phyloP scores from a whole-genome alignment of 1,140 invertebrate species.

The Trigoniulus corallinus region DNA sequence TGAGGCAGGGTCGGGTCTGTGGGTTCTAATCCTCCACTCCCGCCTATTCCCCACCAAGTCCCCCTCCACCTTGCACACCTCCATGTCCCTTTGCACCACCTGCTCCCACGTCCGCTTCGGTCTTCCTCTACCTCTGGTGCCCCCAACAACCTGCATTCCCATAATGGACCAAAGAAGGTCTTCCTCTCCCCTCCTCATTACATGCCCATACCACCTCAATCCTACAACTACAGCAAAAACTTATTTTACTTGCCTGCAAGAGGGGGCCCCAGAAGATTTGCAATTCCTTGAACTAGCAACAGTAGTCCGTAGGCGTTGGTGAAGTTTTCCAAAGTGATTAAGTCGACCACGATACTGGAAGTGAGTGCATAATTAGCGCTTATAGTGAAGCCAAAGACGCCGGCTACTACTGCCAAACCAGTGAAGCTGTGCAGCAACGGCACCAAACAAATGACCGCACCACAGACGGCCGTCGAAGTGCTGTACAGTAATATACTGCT shows the following conservation, averaged over 20 bases:
- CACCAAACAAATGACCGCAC: constrained; percentile 46
- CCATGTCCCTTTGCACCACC: no score
- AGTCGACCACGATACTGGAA: constrained; percentile 66
- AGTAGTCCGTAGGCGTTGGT: constrained; percentile 78
- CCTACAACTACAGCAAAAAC: neutral
- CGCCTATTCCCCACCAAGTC: no score
- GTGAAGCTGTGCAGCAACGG: constrained; percentile 48
- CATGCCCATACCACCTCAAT: no score
- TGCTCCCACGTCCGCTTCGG: no score
- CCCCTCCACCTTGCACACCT: no score
- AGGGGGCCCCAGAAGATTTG: constrained; percentile 71
- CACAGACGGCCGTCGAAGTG: constrained; percentile 57
- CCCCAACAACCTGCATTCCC: no score
- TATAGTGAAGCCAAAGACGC: constrained; percentile 62
- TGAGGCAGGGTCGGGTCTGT: no score
- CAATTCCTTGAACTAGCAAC: constrained; percentile 69
- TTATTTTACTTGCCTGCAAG: constrained; percentile 40
- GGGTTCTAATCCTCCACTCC: no score
- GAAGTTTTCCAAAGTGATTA: constrained; percentile 68
- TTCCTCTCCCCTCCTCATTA: no score
- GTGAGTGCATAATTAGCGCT: constrained; percentile 74
- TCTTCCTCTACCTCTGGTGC: no score
- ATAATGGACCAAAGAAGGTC: no score
- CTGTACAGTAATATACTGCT: constrained; percentile 58
- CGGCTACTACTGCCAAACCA: constrained; percentile 32